phyloP scores from a whole-genome alignment of 2,113 vertebrate genomes.

The Malurus alboscapulatus region DNA sequence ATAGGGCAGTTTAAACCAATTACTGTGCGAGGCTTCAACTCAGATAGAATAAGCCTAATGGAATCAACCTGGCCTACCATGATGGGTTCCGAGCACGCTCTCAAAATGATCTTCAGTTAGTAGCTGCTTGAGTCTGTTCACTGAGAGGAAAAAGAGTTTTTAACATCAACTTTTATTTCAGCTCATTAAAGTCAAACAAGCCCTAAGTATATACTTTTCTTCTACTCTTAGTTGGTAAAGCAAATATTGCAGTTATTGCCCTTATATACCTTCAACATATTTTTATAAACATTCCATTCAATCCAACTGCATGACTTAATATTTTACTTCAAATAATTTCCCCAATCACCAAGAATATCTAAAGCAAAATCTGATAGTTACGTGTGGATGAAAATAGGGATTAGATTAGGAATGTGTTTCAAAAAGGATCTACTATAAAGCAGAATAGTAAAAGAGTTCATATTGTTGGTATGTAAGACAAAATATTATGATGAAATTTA shows the following conservation, averaged over 20 bases:
- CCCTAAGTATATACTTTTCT: not conserved
- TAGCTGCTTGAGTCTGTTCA: not conserved
- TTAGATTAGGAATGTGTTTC: not conserved
- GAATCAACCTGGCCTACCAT: not conserved
- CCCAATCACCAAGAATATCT: not conserved
- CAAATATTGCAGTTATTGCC: not conserved
- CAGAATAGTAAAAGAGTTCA: conserved; percentile 21
- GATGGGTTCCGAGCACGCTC: not conserved
- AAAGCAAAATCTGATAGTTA: conserved; percentile 5
- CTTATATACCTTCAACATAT: not conserved
- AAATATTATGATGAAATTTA: conserved; percentile 54
- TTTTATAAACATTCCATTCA: conserved; percentile 4
- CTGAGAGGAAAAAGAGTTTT: not conserved
- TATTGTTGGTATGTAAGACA: conserved; percentile 39
- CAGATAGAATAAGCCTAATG: not conserved
- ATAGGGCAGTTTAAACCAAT: not conserved
- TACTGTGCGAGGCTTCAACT: not conserved
- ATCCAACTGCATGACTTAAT: not conserved
- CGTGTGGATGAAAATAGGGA: not conserved
- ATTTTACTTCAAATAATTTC: not conserved
- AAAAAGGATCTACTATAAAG: not conserved
- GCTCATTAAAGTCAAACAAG: not conserved
- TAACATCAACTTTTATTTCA: not conserved
- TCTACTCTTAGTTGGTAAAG: not conserved
- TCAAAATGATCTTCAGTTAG: not conserved